phyloP scores from a whole-genome alignment of 2,113 vertebrate genomes.

The Callochromis pleurospilus region DNA sequence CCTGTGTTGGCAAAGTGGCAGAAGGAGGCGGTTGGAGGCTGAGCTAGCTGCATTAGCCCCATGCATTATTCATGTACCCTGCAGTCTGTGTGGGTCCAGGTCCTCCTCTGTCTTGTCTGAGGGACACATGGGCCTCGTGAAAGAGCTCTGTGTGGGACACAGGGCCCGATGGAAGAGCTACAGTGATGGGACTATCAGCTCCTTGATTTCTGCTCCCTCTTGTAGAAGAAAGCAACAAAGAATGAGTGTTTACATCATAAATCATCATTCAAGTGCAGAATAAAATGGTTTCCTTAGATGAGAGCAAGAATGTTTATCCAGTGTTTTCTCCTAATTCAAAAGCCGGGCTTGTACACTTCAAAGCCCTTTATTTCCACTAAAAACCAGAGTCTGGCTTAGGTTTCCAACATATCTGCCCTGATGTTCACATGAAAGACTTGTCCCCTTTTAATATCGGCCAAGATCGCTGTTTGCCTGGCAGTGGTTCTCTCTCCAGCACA shows the following conservation, averaged over 20 bases:
- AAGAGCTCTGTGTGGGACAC: constrained; percentile 36
- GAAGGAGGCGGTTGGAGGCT: constrained; percentile 38
- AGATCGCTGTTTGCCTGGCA: constrained; percentile 36
- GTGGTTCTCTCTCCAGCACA: not conserved
- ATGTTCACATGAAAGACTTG: constrained; percentile 34
- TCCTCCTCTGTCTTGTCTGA: constrained; percentile 40
- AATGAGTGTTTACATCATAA: constrained; percentile 6
- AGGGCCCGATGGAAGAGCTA: constrained; percentile 36
- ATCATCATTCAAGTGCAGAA: constrained; percentile 24
- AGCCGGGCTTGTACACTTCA: constrained; percentile 6
- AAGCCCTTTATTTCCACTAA: constrained; percentile 12
- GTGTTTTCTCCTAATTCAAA: not conserved
- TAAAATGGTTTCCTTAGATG: constrained; percentile 2
- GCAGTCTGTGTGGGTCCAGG: constrained; percentile 57
- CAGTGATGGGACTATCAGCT: constrained; percentile 24
- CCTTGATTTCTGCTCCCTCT: constrained; percentile 1
- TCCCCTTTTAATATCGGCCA: constrained; percentile 35
- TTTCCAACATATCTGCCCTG: constrained; percentile 31
- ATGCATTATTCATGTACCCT: constrained; percentile 74
- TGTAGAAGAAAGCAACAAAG: not conserved
- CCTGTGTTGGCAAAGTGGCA: constrained; percentile 40
- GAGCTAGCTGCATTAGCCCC: constrained; percentile 65
- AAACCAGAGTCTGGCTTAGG: constrained; percentile 5
- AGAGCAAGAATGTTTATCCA: constrained; percentile 29
- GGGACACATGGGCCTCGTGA: constrained; percentile 25